These are phyloP conservation scores for Luscinia megarhynchos DNA, from an alignment of 2,797 vertebrate species.

Conservation along the genomic window DNA sequence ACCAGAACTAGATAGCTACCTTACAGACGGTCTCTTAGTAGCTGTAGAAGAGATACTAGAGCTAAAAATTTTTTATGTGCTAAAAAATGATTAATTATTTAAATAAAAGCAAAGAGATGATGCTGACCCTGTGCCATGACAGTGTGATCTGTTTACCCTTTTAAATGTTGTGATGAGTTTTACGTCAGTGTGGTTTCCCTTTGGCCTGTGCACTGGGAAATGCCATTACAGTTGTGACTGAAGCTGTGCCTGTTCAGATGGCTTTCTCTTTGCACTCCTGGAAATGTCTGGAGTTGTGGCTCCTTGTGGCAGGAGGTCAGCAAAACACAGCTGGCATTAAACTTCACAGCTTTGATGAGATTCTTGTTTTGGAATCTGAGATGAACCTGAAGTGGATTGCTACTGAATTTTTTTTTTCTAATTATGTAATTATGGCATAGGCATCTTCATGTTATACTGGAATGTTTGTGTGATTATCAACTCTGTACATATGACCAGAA, in stretches of 20 bases:
- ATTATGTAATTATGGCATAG: background rate
- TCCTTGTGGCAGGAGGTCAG: background rate
- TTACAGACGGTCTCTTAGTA: background rate
- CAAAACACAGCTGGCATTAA: background rate
- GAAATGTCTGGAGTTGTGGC: background rate
- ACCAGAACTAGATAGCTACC: background rate
- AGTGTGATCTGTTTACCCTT: background rate
- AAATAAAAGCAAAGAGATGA: background rate
- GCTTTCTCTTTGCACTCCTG: background rate
- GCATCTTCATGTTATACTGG: background rate
- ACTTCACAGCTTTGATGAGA: background rate
- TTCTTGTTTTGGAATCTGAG: background rate
- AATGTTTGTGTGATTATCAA: background rate
- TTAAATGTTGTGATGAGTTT: background rate
- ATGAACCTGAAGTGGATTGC: background rate
- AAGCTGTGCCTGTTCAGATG: background rate
- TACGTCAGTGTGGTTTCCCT: background rate
- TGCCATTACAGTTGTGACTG: background rate
- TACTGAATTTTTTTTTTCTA: background rate
- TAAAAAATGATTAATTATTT: background rate
- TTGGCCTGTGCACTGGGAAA: background rate
- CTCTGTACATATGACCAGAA: background rate
- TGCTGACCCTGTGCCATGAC: background rate
- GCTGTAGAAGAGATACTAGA: background rate
- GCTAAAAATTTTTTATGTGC: background rate